Base-by-base conservation (phyloP, 2,888 invertebrate species). In the Phania funesta region DNA sequence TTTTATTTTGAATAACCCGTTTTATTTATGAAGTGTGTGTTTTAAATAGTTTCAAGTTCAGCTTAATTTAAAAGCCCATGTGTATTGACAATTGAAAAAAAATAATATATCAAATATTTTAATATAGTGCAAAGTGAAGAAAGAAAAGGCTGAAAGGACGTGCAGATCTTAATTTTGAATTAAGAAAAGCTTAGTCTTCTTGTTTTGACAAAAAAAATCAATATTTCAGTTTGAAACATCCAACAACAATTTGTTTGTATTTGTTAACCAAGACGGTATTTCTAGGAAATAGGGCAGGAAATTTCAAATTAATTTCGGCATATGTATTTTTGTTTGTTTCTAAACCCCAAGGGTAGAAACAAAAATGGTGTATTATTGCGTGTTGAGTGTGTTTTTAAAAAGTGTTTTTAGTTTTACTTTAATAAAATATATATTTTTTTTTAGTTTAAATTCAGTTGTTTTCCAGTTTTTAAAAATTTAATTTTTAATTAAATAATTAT, bases 401-500 rank as follows among this genome's bases (percentile, higher is more conserved):
- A 64, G 74, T 65, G 65, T 58, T 60, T 74, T 73, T 48, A 50
- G 41, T 32, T 71, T 74, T 73, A 65, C 50, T 54, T 82, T 80
- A 80, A 82, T 71, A 84, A 84, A 84, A 84, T 82, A 82, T 78
- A 82, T n/a, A 65, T 81, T 80, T 71, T 87, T 84, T 83, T 85
- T 85, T 85, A 85, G 84, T 87, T 85, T 83, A 84, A 84, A 84
- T 83, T 84, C 83, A 87, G 87, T 88, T 84, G 81, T 81, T 81
- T 84, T 79, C 83, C 83, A 83, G 81, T 83, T 77, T 80, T 75
- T 78, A 81, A 83, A 84, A 84, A 84, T 79, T 83, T 82, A 84
- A 78, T 85, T 84, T 83, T 83, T 82, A 83, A 87, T 88, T 87
- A 88, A 87, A 88, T 88, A 87, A 88, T 86, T 88, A 87, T 88